These are phyloP conservation scores for Zoanthus gigantus DNA, from an alignment of 92 coral and sea anemone genomes.

Conservation along the genomic window DNA sequence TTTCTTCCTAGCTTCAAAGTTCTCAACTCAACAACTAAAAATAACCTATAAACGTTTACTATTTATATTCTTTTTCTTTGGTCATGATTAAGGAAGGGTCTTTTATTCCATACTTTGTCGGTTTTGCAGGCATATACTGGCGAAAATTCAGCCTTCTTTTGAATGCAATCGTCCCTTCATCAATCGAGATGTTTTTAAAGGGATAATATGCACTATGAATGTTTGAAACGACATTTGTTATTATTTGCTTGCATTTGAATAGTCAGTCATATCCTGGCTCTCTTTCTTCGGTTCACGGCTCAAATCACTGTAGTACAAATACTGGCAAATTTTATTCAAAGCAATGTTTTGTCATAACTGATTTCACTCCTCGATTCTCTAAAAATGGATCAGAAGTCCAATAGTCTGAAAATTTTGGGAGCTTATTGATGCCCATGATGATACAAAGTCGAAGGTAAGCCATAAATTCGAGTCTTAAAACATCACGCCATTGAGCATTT, in stretches of 20 bases:
- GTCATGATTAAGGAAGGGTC: not conserved
- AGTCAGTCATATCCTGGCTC: not conserved
- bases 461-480: slow-evolving; percentile 2
- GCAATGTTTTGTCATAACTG: slow-evolving; percentile 1
- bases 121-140: not conserved
- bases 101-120: not conserved
- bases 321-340: not conserved
- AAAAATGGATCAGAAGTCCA: too few relatives aligned
- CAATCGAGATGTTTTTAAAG: not conserved
- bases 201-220: slow-evolving; percentile 1
- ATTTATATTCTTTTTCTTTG: not conserved
- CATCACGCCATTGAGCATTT: not conserved
- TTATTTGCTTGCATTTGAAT: too few relatives aligned
- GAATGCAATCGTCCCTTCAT: not conserved
- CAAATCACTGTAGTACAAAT: not conserved
- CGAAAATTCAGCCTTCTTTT: slow-evolving; percentile 10
- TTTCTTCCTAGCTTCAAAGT: too few relatives aligned
- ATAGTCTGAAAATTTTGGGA: too few relatives aligned
- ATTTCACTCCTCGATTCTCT: not conserved
- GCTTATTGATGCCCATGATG: too few relatives aligned
- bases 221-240: too few relatives aligned
- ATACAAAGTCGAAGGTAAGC: slow-evolving; percentile 1
- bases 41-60: too few relatives aligned
- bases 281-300: not conserved
- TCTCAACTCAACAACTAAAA: not conserved